Evolutionary conservation across 1,140 invertebrate genomes (phyloP), one percentile per base, ranked within the genome.

Genomic region (Diorhabda elongata): DNA sequence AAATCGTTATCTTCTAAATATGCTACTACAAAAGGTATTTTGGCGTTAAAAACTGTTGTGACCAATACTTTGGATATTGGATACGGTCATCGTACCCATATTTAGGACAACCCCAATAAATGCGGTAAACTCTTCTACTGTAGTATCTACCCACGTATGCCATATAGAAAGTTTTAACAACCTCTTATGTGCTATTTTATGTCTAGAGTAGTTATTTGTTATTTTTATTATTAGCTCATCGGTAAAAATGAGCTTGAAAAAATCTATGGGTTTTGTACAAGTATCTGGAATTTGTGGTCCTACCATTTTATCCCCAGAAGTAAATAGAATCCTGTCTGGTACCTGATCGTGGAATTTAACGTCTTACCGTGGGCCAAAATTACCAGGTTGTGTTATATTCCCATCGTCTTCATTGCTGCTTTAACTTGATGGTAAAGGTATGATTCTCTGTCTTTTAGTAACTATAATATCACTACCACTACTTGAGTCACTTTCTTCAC

Each of bases 391-490:
- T 63, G 61, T 63, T 63, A 63, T 42, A 63, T 5, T 47, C 45
- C 8, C 5, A 2, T 47, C 11, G 5, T 42, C 6, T 41, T n/a
- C 58, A 60, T n/a, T 60, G n/a, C 58, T 60, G 58, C 58, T 60
- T 5, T 2, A 60, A 60, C 58, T 60, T 63, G 44, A 41, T 65
- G 44, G 64, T 65, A 66, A 66, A 66, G 2, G 64, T 58, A 66
- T 66, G 3, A 44, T 66, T 66, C 64, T 66, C 64, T 58, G 64
- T 66, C 52, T 58, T 66, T 66, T 66, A 59, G 64, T 42, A 66
- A 58, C 52, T 59, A 66, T 58, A 66, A 66, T 58, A 66, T 66
- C 52, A 66, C 64, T 66, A 59, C 41, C 64, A 66, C 64, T 66
- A 66, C 64, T 1, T 58, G 64, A 66, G 58, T 47, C 5, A 47